Base-by-base conservation (phyloP, 1,140 invertebrate genomes). In the Camponotus pennsylvanicus region DNA sequence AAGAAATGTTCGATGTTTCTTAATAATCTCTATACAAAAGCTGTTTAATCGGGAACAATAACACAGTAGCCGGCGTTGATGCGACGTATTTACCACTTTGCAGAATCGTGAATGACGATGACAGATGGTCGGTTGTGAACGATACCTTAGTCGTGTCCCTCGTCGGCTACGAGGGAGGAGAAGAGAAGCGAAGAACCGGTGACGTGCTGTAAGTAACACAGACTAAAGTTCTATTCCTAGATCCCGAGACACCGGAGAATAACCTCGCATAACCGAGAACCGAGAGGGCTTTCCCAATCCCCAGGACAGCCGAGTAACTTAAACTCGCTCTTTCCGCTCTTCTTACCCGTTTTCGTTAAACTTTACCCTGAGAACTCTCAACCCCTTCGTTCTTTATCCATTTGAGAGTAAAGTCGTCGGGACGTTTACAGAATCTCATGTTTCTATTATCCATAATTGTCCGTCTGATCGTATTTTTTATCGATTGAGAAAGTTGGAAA, bases 201-300 rank as follows among this genome's bases (percentile, higher is more conserved):
- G 69, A 34, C 4, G 13, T 76, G 32, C 63, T 67, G 75, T n/a
- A 84, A 82, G 73, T 67, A 73, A 42, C 57, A 52, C 49, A 52
- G 76, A 70, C 61, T 73, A 76, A 66, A 89, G 55, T 86, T 90
- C 88, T 91, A 91, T 92, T 92, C 63, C 71, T 89, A 89, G 57
- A 77, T 84, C 85, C 83, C 83, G 90, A 88, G 86, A 87, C 69
- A 79, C 45, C 78, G 73, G 67, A 92, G 87, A 91, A 92, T 91
- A 92, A 89, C 85, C 75, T 88, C 77, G 59, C 61, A 42, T 40
- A 84, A 87, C 61, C 4, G 64, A 90, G 75, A 79, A 90, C 78
- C 73, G 67, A 84, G 91, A 89, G 91, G 86, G 91, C 78, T 92
- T 92, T 80, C 89, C 89, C 89, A 92, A 89, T 91, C 84, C 87